These are phyloP conservation scores for Mayetiola destructor DNA, from an alignment of 2,888 invertebrate species.

Conservation along the genomic window DNA sequence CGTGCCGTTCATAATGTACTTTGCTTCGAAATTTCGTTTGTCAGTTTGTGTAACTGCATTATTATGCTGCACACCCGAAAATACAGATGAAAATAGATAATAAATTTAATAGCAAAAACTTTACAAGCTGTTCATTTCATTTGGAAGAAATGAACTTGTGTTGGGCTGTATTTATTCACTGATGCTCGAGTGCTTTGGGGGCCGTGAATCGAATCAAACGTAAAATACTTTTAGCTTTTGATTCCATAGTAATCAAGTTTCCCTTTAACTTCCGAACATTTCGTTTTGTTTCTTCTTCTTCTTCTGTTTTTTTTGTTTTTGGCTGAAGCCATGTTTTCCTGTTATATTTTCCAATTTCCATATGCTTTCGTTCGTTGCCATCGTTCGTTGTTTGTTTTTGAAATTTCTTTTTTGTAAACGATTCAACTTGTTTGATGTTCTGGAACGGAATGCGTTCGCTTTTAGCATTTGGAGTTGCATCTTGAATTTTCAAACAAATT, in stretches of 20 bases:
- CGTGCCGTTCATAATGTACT: background rate
- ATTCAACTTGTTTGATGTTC: slow-evolving; percentile 8
- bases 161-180: no score
- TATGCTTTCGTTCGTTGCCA: background rate
- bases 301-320: background rate
- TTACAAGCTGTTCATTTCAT: background rate
- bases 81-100: slow-evolving; percentile 2
- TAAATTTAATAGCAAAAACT: slow-evolving; percentile 7
- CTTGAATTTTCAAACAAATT: slow-evolving; percentile 4
- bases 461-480: no score
- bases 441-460: slow-evolving; percentile 4
- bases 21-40: background rate
- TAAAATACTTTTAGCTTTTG: background rate
- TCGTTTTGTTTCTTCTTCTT: background rate
- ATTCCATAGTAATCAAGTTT: background rate
- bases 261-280: background rate
- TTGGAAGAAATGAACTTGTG: no score
- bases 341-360: slow-evolving; percentile 3
- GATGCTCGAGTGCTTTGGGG: no score
- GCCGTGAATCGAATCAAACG: no score
- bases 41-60: background rate
- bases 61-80: background rate
- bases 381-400: background rate
- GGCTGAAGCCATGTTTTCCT: no score
- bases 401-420: background rate